These are phyloP conservation scores for Amorpha juglandis DNA, from an alignment of 2,888 invertebrate species.

Conservation along the genomic window DNA sequence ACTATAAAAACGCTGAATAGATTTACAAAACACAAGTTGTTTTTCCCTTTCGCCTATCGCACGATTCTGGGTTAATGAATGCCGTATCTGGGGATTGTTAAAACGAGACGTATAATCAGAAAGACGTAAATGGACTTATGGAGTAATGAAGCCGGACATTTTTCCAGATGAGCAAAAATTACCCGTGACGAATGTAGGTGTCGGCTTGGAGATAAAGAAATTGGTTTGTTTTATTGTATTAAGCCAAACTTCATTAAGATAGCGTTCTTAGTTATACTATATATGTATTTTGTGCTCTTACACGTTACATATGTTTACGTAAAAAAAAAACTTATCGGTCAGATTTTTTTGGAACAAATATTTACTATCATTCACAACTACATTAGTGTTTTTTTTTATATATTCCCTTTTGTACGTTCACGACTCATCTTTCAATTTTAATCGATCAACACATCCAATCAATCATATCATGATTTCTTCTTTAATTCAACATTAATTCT, in stretches of 20 bases:
- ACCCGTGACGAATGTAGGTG: conserved; percentile 24
- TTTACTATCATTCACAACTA: no score
- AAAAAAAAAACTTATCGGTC: no score
- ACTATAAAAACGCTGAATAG: not conserved
- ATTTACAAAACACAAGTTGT: not conserved
- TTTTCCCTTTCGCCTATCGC: conserved; percentile 15
- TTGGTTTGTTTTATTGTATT: conserved; percentile 8
- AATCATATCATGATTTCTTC: no score
- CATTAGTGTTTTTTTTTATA: no score
- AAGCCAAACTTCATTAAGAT: conserved; percentile 2
- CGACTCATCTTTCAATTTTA: no score
- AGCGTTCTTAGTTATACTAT: not conserved
- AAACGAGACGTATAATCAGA: conserved; percentile 27
- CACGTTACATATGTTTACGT: no score
- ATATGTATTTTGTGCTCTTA: not conserved
- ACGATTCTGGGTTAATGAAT: conserved; percentile 28
- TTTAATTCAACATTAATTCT: no score
- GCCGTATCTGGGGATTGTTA: conserved; percentile 25
- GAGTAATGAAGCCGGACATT: conserved; percentile 40
- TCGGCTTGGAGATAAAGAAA: conserved; percentile 12
- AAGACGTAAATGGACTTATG: conserved; percentile 38
- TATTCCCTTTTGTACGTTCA: no score
- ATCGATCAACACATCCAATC: no score
- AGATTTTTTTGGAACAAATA: no score
- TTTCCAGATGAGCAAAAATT: conserved; percentile 32